Base-by-base conservation (phyloP, 2,888 invertebrate genomes). In the Limnephilus auricula region DNA sequence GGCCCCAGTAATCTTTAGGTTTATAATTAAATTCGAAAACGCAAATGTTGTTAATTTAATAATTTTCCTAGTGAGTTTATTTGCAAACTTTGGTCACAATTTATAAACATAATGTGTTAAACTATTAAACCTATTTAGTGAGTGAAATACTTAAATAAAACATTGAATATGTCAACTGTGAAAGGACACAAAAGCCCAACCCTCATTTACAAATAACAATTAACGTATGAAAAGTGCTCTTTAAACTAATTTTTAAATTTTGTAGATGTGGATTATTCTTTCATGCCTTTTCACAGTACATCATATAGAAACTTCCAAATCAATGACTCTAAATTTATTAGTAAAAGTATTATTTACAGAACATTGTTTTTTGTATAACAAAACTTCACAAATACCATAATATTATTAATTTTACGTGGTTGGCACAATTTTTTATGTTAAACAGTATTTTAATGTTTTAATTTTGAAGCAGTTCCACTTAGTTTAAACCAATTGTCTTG, bases 1-100 rank as follows among this genome's bases (percentile, higher is more conserved):
- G 40, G 40, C 40, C 40, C 10, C 10, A 40, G 40, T 12, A 40
- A 6, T 18, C 65, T 65, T n/a, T 65, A n/a, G 25, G 65, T n/a
- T 65, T 50, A 50, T 50, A 50, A 50, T 45, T 45, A 45, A 45
- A 45, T 18, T 65, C 1, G 25, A 6, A 65, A 65, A 65, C 9
- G 25, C n/a, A 65, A 65, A 65, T n/a, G 65, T 65, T 65, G 25
- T 50, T 18, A 50, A 25, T 25, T 65, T 65, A 65, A 65, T 65
- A 65, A 65, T 65, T 65, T 65, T 4, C 80, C 32, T 80, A 32
- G 80, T 37, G 86, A 86, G 86, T 31, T 86, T 50, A 86, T 86
- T 86, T 45, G 18, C n/a, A 86, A 86, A 45, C 86, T 86, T 86
- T 86, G 86, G 86, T 86, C 86, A 86, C 31, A 86, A 65, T 31